Percentiles rank a stretch among this genome's conserved stretches.
Conservation (phyloP, 2,113 vertebrate species). For the Cyphomyrus plagiostoma region DNA sequence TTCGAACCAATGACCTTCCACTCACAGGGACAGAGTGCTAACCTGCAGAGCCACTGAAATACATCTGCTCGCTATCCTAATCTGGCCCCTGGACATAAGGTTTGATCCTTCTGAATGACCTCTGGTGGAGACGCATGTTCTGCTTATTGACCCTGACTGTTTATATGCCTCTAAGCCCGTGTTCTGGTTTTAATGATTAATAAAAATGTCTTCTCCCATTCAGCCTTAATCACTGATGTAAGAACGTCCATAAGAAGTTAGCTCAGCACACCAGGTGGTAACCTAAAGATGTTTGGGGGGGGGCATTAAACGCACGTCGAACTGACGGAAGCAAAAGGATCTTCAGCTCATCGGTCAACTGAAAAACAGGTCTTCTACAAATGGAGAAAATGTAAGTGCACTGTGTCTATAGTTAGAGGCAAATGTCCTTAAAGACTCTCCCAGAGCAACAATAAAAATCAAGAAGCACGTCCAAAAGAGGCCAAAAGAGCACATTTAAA, state of each 20-base stretch:
- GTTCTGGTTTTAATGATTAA: conserved; percentile 1
- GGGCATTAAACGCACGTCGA: neutral
- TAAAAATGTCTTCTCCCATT: conserved; percentile 1
- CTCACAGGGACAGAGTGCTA: neutral
- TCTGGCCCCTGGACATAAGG: neutral
- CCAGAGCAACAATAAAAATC: conserved; percentile 1
- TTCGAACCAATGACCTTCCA: neutral
- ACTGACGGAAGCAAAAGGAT: neutral
- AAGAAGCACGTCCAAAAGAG: neutral
- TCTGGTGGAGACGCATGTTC: neutral
- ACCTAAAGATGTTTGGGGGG: neutral
- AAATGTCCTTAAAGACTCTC: neutral
- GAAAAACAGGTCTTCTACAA: neutral
- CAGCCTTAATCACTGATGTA: neutral
- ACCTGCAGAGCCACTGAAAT: neutral
- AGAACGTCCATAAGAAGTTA: neutral
- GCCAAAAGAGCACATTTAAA: neutral
- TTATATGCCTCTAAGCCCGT: neutral
- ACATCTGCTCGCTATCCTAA: neutral
- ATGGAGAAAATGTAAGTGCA: neutral
- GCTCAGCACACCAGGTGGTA: neutral
- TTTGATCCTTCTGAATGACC: neutral
- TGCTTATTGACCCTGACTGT: neutral
- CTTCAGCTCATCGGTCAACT: neutral
- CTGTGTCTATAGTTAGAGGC: neutral